phyloP scores from a whole-genome alignment of 2,888 invertebrate species.

The Eupithecia tripunctaria region DNA sequence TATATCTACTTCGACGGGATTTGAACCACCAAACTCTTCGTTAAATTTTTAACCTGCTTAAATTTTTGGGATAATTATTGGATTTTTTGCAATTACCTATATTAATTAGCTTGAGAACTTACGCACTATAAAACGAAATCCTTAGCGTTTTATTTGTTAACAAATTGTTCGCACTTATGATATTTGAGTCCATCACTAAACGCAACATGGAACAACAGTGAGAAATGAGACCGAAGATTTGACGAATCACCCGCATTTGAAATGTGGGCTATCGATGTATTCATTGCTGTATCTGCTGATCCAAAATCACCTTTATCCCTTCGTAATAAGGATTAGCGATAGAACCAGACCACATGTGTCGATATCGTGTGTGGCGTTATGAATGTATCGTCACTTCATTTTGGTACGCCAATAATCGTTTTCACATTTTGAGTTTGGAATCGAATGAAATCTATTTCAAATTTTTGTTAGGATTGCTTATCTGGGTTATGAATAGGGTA shows the following conservation, averaged over 20 bases:
- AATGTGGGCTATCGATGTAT: constrained; percentile 70
- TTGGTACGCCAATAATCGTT: constrained; percentile 55
- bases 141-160: background rate
- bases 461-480: background rate
- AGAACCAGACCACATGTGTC: constrained; percentile 48
- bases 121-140: no score
- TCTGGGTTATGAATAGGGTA: no score
- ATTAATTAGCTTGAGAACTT: no score
- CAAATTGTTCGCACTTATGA: background rate
- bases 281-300: constrained; percentile 55
- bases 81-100: no score
- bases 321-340: constrained; percentile 22
- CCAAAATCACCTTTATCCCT: constrained; percentile 29
- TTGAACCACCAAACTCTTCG: no score
- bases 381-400: constrained; percentile 70
- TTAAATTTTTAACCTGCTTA: no score
- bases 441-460: background rate
- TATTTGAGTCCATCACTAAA: constrained; percentile 48
- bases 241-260: constrained; percentile 72
- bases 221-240: constrained; percentile 75
- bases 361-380: constrained; percentile 66
- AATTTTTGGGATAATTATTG: no score
- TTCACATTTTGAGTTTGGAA: constrained; percentile 41
- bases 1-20: no score
- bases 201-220: constrained; percentile 63